Conservation (phyloP, 2,797 vertebrate species). For the Enteromius trimaculatus region DNA sequence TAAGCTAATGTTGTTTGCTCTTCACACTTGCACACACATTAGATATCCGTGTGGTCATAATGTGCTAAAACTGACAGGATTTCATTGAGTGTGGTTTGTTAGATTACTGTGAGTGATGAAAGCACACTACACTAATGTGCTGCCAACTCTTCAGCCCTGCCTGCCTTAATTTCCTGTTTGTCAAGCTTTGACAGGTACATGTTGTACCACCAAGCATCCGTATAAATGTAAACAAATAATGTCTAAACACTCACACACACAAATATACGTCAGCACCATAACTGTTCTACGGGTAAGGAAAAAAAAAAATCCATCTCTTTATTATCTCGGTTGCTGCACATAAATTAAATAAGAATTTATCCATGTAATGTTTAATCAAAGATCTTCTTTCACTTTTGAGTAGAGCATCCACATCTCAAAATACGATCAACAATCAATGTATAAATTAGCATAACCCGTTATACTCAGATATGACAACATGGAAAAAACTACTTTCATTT, state of each 20-base stretch:
- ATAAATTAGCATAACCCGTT: neutral
- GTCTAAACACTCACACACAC: neutral
- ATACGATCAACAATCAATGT: neutral
- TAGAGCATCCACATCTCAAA: neutral
- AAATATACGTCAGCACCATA: neutral
- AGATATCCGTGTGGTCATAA: slow-evolving; percentile 13
- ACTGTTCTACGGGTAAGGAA: neutral
- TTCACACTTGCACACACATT: slow-evolving; percentile 52
- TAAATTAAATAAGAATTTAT: neutral
- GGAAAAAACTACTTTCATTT: neutral
- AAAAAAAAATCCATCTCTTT: neutral
- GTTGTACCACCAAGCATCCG: slow-evolving; percentile 63
- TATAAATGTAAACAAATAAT: slow-evolving; percentile 49
- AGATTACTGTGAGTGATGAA: slow-evolving; percentile 28
- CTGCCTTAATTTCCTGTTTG: slow-evolving; percentile 81
- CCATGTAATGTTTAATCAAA: neutral
- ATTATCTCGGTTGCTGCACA: neutral
- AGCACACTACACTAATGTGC: slow-evolving; percentile 55
- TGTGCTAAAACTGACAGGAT: slow-evolving; percentile 33
- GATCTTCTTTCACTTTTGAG: neutral
- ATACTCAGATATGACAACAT: neutral
- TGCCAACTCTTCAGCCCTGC: slow-evolving; percentile 64
- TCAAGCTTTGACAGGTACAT: slow-evolving; percentile 66
- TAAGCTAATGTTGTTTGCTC: slow-evolving; percentile 62
- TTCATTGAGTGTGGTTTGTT: slow-evolving; percentile 35